phyloP scores from a whole-genome alignment of 1,140 invertebrate genomes.

The Magallana ariakensis region DNA sequence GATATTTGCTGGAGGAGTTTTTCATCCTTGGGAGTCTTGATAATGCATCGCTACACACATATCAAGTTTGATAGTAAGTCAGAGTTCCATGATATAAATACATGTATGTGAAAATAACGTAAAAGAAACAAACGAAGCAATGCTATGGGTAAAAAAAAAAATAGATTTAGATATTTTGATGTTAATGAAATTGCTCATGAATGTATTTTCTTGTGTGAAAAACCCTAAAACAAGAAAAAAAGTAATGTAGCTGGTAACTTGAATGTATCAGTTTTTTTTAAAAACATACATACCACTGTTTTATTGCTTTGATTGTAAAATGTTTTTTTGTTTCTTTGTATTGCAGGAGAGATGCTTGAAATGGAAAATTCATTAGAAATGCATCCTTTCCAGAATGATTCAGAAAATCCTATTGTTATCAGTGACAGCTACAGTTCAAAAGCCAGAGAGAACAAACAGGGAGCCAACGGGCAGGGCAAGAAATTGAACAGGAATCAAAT shows the following conservation, averaged over 20 bases:
- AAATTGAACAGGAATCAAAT: neutral
- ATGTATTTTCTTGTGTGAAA: no score
- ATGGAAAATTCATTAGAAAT: conserved; percentile 16
- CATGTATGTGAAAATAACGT: no score
- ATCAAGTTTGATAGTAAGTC: neutral
- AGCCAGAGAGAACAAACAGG: neutral
- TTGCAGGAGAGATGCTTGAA: neutral
- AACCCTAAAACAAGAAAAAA: no score
- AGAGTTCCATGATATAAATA: no score
- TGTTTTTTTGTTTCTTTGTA: neutral
- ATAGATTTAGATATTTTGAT: no score
- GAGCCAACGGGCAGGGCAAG: neutral
- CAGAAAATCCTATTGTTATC: neutral
- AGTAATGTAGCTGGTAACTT: no score
- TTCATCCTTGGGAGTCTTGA: neutral
- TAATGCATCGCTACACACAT: neutral
- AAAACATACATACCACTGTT: no score
- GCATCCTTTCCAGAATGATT: neutral
- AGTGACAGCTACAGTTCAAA: neutral
- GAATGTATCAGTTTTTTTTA: no score
- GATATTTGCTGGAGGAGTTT: neutral
- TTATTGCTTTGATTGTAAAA: neutral
- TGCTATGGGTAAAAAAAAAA: no score
- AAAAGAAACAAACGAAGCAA: no score
- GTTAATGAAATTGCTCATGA: no score